Evolutionary conservation across 2,888 invertebrate genomes (phyloP).

Genomic region (Tetragnatha montana): DNA sequence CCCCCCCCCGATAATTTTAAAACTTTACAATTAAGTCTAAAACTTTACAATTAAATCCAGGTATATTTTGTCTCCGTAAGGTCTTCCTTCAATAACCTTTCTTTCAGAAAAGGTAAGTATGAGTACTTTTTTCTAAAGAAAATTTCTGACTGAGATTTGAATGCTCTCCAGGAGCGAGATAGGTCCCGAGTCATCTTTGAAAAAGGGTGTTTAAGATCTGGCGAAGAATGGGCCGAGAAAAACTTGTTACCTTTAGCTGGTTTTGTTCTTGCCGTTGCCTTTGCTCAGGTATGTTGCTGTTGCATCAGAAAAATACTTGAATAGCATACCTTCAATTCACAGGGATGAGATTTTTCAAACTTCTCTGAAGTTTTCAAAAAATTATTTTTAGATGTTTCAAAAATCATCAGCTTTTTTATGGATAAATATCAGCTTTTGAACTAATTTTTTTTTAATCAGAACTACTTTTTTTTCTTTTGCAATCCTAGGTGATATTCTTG

Average conservation of each 20-base stretch:
- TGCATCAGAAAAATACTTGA: no score
- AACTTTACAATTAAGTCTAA: background rate
- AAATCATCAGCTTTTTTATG: no score
- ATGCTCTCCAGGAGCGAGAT: constrained; percentile 78
- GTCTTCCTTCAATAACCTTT: constrained; percentile 7
- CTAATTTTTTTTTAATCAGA: no score
- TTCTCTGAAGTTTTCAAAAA: no score
- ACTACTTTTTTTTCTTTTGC: no score
- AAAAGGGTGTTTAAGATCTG: constrained; percentile 94
- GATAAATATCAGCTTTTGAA: no score
- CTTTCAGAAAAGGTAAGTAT: constrained; percentile 19
- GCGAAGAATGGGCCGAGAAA: constrained; percentile 95
- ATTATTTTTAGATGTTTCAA: no score
- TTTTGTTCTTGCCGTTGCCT: constrained; percentile 90
- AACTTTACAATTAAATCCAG: background rate
- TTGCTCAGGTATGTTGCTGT: constrained; percentile 86
- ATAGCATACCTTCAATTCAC: no score
- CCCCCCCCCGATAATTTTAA: no score
- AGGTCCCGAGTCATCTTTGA: constrained; percentile 88
- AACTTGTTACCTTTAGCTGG: constrained; percentile 95
- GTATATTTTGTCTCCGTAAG: background rate
- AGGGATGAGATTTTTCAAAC: no score
- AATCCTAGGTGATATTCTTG: no score
- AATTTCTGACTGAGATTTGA: constrained; percentile 11
- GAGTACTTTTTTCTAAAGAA: background rate